Evolutionary conservation across 1,140 invertebrate genomes (phyloP).

Genomic region (Gyrodactylus salaris): DNA sequence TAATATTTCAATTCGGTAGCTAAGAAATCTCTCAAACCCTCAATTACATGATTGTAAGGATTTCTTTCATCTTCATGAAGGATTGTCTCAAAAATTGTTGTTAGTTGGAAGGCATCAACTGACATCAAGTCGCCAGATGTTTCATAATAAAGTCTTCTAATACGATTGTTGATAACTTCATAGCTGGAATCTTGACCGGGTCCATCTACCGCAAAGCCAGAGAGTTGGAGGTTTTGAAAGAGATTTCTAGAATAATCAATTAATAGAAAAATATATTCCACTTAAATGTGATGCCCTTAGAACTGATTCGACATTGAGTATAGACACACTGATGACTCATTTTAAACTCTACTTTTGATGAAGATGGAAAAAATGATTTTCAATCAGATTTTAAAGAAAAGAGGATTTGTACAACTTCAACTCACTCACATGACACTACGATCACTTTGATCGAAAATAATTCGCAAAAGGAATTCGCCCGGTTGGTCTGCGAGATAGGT

Average conservation of each 20-base stretch:
- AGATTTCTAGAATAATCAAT: too few relatives aligned
- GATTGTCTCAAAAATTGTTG: background rate
- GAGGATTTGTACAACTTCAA: too few relatives aligned
- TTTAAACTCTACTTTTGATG: too few relatives aligned
- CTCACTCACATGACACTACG: background rate
- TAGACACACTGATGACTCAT: too few relatives aligned
- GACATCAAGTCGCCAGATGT: background rate
- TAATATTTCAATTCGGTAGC: too few relatives aligned
- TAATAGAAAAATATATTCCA: background rate
- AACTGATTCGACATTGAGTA: too few relatives aligned
- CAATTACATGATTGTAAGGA: too few relatives aligned
- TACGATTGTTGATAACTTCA: background rate
- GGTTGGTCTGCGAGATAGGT: constrained; percentile 48
- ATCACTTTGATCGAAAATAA: constrained; percentile 54
- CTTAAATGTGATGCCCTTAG: background rate
- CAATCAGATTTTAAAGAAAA: too few relatives aligned
- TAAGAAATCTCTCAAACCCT: too few relatives aligned
- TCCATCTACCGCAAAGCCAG: background rate
- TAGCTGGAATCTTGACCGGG: background rate
- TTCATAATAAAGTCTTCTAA: background rate
- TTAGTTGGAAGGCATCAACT: background rate
- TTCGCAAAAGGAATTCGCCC: constrained; percentile 65
- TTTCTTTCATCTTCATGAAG: background rate
- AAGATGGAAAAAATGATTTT: too few relatives aligned
- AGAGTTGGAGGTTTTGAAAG: too few relatives aligned